phyloP scores from a whole-genome alignment of 2,797 vertebrate species.

The Silurus aristotelis region DNA sequence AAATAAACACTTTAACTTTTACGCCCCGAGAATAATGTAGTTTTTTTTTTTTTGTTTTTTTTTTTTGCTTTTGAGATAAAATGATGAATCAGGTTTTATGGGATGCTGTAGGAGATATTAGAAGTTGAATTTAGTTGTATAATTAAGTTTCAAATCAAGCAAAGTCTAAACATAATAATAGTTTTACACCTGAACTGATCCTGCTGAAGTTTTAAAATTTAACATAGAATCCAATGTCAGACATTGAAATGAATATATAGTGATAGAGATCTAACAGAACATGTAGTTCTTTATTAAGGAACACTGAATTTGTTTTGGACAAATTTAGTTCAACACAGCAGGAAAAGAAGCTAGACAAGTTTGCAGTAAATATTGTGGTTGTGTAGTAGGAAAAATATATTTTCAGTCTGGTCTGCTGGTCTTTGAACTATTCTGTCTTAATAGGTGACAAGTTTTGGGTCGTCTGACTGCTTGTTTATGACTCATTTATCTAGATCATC shows the following conservation, averaged over 20 bases:
- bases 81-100: background rate
- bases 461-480: background rate
- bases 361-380: background rate
- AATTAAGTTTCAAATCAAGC: background rate
- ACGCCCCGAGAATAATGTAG: conserved; percentile 3
- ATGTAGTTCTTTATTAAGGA: background rate
- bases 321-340: background rate
- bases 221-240: background rate
- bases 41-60: background rate
- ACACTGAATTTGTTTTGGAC: background rate
- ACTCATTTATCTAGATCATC: conserved; percentile 2
- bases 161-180: background rate
- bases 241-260: background rate
- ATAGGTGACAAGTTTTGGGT: background rate
- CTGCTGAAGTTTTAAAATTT: background rate
- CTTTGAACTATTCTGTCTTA: background rate
- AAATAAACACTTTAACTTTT: conserved; percentile 3
- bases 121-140: background rate
- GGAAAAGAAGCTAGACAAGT: background rate
- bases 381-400: background rate
- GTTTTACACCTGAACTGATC: background rate
- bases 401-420: background rate
- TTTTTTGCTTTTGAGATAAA: background rate
- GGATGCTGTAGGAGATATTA: background rate
- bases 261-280: background rate